Evolutionary conservation across 2,113 vertebrate species (phyloP).

Genomic region (Lophius piscatorius): DNA sequence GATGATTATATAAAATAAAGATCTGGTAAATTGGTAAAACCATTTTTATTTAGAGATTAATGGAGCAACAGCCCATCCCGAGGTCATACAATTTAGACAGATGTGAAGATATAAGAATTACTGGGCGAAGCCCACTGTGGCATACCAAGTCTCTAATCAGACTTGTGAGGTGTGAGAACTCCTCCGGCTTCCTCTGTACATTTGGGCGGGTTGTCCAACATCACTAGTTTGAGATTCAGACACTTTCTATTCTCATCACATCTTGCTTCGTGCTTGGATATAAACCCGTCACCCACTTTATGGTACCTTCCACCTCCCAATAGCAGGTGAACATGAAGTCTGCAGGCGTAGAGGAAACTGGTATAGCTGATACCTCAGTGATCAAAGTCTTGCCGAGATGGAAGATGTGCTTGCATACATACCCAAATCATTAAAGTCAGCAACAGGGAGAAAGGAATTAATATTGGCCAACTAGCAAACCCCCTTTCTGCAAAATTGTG

Average conservation of each 20-base stretch:
- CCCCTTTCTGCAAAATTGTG: neutral
- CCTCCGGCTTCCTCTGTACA: too few relatives aligned
- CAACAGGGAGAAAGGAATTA: conserved; percentile 20
- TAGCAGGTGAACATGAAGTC: conserved; percentile 25
- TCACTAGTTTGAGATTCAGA: too few relatives aligned
- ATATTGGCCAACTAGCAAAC: neutral
- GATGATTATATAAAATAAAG: neutral
- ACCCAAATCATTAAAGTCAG: conserved; percentile 15
- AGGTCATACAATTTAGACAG: neutral
- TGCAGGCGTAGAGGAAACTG: conserved; percentile 21
- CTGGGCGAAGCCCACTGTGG: neutral
- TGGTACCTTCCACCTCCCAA: conserved; percentile 6
- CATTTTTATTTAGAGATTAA: too few relatives aligned
- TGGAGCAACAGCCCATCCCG: neutral
- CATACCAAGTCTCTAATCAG: conserved; percentile 1
- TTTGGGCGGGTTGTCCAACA: too few relatives aligned
- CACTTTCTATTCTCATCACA: too few relatives aligned
- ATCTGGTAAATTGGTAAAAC: too few relatives aligned
- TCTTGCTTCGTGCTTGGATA: conserved; percentile 33
- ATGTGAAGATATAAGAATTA: conserved; percentile 1
- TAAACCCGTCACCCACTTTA: conserved; percentile 29
- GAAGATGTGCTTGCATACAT: conserved; percentile 16
- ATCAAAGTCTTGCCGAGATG: conserved; percentile 44
- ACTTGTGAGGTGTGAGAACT: conserved; percentile 3
- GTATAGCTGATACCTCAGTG: conserved; percentile 25